Conservation (phyloP, 2,888 invertebrate species). For the Uloborus plumipes region DNA sequence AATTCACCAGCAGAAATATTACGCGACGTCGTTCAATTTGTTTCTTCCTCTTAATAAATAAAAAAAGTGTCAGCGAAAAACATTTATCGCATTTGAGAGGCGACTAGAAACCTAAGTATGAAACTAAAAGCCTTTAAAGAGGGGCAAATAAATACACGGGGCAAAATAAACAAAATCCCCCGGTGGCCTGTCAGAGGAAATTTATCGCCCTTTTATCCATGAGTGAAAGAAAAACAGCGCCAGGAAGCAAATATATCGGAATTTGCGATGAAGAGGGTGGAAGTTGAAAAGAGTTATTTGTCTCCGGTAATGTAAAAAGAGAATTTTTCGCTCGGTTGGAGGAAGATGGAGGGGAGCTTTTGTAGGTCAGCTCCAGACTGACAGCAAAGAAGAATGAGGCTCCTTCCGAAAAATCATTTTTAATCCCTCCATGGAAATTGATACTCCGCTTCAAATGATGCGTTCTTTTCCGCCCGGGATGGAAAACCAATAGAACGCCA, state of each 20-base stretch:
- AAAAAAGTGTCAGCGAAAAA: too few relatives aligned
- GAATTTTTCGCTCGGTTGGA: slow-evolving; percentile 19
- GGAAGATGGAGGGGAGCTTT: slow-evolving; percentile 21
- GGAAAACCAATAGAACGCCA: too few relatives aligned
- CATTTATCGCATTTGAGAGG: too few relatives aligned
- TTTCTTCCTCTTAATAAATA: too few relatives aligned
- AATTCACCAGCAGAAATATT: too few relatives aligned
- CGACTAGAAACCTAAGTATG: too few relatives aligned
- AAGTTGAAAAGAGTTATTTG: slow-evolving; percentile 38
- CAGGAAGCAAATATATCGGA: slow-evolving; percentile 33
- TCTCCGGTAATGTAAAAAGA: slow-evolving; percentile 46
- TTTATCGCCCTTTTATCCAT: slow-evolving; percentile 31
- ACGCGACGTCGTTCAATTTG: too few relatives aligned
- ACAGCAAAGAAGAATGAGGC: slow-evolving; percentile 31
- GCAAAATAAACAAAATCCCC: slow-evolving; percentile 31
- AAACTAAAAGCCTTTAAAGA: too few relatives aligned
- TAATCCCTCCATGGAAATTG: slow-evolving; percentile 45
- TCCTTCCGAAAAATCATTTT: slow-evolving; percentile 29
- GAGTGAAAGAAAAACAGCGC: slow-evolving; percentile 11
- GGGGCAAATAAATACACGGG: slow-evolving; percentile 9
- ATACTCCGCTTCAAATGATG: slow-evolving; percentile 56
- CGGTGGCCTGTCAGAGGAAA: slow-evolving; percentile 16
- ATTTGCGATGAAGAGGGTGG: slow-evolving; percentile 29
- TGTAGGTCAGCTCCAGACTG: slow-evolving; percentile 41
- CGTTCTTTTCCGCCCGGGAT: slow-evolving; percentile 16